Evolutionary conservation across 2,113 vertebrate species (phyloP), one percentile per base, ranked within the genome.

Genomic region (Lipophrys pholis): DNA sequence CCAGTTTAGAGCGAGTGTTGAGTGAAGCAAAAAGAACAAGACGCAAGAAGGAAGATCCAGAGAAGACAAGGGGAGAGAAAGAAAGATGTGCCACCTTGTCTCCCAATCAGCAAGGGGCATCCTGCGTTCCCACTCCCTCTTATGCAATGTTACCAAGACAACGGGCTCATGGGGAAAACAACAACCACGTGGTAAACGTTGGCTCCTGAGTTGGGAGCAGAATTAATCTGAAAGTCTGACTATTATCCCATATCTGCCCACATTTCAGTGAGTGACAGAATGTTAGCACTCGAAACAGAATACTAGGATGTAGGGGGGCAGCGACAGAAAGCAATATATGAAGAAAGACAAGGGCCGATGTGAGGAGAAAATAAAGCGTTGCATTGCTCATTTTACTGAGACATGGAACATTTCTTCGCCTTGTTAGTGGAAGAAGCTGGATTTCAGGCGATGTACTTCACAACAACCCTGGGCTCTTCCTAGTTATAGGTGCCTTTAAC

Each of bases 131-230:
- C 83, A 82, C 84, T 89, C 89, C 90, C 88, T 88, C 92, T 94
- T 93, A 94, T 91, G 90, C 91, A 94, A 93, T 17, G 93, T 94
- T 93, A 89, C 93, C 92, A 88, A 86, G 93, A 93, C 92, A 94
- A 94, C 93, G 66, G 79, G 85, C 91, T 93, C 92, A 85, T 87
- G 92, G 92, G 92, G 91, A 91, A 92, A 92, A 92, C 90, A 92
- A 92, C 86, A 85, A 90, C 84, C 56, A 83, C 84, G 74, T 86
- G 87, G 91, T 92, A 93, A 93, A 93, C 93, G 91, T 93, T 94
- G 92, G 92, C 91, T 93, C 87, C 76, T 56, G 84, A 91, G 88
- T 90, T 76, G 86, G 81, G 58, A 65, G 78, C 72, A 82, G 83
- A 88, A 83, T 82, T 80, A 84, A 87, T 87, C 46, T 86, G 82